phyloP scores from a whole-genome alignment of 2,113 vertebrate species.

The Nipponia nippon region DNA sequence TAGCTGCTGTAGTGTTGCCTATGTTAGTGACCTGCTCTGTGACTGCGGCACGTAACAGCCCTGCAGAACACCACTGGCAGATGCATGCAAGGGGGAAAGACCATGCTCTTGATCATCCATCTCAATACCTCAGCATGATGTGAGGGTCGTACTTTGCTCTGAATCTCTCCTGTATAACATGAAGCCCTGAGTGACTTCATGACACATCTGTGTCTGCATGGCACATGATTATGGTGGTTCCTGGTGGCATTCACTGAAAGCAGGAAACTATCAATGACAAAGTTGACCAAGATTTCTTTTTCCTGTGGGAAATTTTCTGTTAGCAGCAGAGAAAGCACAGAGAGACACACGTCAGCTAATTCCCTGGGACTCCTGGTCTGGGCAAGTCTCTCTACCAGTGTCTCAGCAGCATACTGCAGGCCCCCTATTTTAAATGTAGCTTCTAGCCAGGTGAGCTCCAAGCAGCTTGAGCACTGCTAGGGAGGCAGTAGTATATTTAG shows the following conservation, averaged over 20 bases:
- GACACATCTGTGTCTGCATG: rapidly evolving
- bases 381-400: not conserved
- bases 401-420: not conserved
- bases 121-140: not conserved
- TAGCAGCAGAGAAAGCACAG: not conserved
- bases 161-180: not conserved
- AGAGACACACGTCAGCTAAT: not conserved
- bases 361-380: not conserved
- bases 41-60: not conserved
- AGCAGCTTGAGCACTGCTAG: not conserved
- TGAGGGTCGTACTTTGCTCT: not conserved
- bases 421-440: not conserved
- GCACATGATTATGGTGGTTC: not conserved
- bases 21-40: not conserved
- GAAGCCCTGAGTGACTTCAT: not conserved
- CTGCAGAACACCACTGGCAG: not conserved
- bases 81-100: not conserved
- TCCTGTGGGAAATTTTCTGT: not conserved
- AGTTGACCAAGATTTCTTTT: not conserved
- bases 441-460: not conserved
- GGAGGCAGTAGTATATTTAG: not conserved
- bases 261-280: not conserved
- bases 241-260: not conserved
- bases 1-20: not conserved
- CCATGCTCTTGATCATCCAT: not conserved